phyloP scores from a whole-genome alignment of 2,888 invertebrate species.

The Papilio protenor region DNA sequence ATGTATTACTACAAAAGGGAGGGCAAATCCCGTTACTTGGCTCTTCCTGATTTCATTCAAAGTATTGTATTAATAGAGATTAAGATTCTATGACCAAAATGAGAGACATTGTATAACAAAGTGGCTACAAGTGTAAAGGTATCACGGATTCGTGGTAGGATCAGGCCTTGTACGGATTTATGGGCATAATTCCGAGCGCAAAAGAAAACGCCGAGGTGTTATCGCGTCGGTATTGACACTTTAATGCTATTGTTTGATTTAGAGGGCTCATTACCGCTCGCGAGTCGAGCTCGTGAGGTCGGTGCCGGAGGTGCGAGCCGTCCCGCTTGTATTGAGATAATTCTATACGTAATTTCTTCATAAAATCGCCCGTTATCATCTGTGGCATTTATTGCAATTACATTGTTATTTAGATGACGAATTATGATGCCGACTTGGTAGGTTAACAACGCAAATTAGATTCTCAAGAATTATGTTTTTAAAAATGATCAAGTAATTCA shows the following conservation, averaged over 20 bases:
- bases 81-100: constrained; percentile 41
- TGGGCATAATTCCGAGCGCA: constrained; percentile 77
- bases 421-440: constrained; percentile 19
- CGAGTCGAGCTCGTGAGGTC: constrained; percentile 70
- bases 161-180: constrained; percentile 72
- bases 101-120: constrained; percentile 45
- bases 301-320: constrained; percentile 61
- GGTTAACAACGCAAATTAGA: constrained; percentile 29
- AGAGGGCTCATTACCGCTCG: constrained; percentile 78
- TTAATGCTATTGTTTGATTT: constrained; percentile 85
- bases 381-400: constrained; percentile 41
- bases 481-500: neutral
- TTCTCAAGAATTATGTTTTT: neutral
- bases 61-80: constrained; percentile 15
- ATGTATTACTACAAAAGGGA: neutral
- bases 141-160: constrained; percentile 56
- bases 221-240: constrained; percentile 82
- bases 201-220: constrained; percentile 82
- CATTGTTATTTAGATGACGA: constrained; percentile 40
- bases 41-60: neutral
- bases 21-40: neutral
- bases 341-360: constrained; percentile 68
- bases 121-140: constrained; percentile 49
- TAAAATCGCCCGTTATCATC: constrained; percentile 48
- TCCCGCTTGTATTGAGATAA: constrained; percentile 51